phyloP scores from a whole-genome alignment of 2,113 vertebrate genomes.

The Sterna hirundo region DNA sequence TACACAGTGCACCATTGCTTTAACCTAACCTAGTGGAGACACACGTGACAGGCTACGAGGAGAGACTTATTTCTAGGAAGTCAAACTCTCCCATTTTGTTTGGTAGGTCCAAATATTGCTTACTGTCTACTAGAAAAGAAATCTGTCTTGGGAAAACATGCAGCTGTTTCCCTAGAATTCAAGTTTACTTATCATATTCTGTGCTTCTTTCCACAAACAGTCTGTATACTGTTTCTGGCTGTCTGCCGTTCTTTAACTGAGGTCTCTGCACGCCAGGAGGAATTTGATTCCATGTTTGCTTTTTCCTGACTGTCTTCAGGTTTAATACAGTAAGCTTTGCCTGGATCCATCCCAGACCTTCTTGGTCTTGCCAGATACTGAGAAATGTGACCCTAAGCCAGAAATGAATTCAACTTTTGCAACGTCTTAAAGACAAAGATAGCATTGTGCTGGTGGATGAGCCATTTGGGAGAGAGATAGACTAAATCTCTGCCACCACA shows the following conservation, averaged over 20 bases:
- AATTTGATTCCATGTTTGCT: background rate
- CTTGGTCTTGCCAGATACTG: background rate
- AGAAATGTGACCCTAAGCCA: background rate
- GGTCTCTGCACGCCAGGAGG: background rate
- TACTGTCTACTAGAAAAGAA: background rate
- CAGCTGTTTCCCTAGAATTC: background rate
- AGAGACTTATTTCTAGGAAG: background rate
- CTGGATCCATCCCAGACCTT: background rate
- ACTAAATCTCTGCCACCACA: background rate
- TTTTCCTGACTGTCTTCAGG: background rate
- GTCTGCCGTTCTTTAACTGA: background rate
- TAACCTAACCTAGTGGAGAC: background rate
- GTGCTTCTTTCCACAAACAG: background rate
- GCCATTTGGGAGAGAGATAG: background rate
- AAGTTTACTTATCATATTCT: background rate
- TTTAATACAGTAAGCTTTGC: background rate
- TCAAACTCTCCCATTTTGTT: background rate
- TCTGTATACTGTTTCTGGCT: background rate
- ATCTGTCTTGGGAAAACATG: background rate
- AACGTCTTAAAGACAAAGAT: background rate
- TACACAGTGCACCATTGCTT: background rate
- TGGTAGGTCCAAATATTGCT: background rate
- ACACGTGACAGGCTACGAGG: accelerated
- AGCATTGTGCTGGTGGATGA: background rate
- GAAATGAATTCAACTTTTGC: background rate